Conservation (phyloP, 2,113 vertebrate species). For the Thomomys bottae region DNA sequence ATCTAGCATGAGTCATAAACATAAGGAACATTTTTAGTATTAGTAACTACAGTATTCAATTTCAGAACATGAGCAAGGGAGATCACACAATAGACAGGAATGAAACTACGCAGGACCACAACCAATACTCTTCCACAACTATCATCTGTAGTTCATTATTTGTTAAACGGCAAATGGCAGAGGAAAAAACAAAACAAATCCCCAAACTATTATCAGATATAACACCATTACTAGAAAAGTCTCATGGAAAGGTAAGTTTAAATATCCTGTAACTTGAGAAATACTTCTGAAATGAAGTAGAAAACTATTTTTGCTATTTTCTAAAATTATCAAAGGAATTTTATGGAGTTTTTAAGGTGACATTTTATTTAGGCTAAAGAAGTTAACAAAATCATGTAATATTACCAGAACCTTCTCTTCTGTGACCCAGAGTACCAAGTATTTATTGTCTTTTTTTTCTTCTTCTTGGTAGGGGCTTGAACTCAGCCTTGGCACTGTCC, state of each 20-base stretch:
- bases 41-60: not conserved
- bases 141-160: constrained; percentile 26
- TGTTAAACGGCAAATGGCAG: not conserved
- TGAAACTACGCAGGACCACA: not conserved
- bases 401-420: not conserved
- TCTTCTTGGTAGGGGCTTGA: no score
- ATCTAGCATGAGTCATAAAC: not conserved
- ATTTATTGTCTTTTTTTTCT: no score
- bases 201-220: not conserved
- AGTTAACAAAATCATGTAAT: constrained; percentile 1
- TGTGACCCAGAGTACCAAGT: no score
- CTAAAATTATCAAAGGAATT: not conserved
- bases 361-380: not conserved
- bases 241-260: not conserved
- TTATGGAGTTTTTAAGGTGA: not conserved
- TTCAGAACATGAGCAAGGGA: not conserved
- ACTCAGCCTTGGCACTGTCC: no score
- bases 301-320: not conserved
- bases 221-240: not conserved
- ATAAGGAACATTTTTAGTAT: not conserved
- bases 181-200: not conserved
- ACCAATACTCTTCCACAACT: not conserved
- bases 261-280: not conserved
- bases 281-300: not conserved
- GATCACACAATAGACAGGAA: not conserved